Evolutionary conservation across 2,113 vertebrate genomes (phyloP), one percentile per base, ranked within the genome.

Genomic region (Oreochromis spilurus): DNA sequence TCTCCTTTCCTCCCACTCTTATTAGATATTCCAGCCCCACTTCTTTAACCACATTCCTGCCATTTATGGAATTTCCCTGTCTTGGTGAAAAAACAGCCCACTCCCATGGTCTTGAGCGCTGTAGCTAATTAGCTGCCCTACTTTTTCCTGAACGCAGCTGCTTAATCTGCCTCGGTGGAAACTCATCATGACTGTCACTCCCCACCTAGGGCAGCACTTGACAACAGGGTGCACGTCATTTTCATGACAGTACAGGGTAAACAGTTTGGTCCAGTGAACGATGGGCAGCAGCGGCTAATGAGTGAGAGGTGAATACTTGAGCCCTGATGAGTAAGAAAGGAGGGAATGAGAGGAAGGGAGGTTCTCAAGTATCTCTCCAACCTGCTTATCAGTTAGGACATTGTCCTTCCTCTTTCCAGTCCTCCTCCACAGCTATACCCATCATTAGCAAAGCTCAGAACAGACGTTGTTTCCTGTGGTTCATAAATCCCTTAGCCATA

Each of bases 111-210:
- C 85, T 81, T 83, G 89, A 88, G 77, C 79, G 84, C 90, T 87
- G 86, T 4, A 52, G 89, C 94, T 96, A 93, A 96, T 96, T 95
- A 96, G 87, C 84, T 88, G 87, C 75, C 92, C 93, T 93, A 91
- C 82, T 94, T 93, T 87, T 91, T 86, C 84, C 88, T 34, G 60
- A 92, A 91, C 52, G 79, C 21, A 75, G 65, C 17, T 5, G 75
- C 91, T 88, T 91, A 88, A 92, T 94, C 89, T 90, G 80, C 52
- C 58, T 87, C 83, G 65, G 91, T 86, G 81, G 84, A 93, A 93
- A 95, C 86, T 92, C 87, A 89, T 94, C 93, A 54, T 84, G 77
- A 79, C 91, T 88, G 91, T 92, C 91, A 86, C 21, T 87, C 89
- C 81, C 78, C 88, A 83, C 82, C 83, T 72, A 50, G 57, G 54